Conservation (phyloP, 2,113 vertebrate genomes). For the Leptocoma aspasia region DNA sequence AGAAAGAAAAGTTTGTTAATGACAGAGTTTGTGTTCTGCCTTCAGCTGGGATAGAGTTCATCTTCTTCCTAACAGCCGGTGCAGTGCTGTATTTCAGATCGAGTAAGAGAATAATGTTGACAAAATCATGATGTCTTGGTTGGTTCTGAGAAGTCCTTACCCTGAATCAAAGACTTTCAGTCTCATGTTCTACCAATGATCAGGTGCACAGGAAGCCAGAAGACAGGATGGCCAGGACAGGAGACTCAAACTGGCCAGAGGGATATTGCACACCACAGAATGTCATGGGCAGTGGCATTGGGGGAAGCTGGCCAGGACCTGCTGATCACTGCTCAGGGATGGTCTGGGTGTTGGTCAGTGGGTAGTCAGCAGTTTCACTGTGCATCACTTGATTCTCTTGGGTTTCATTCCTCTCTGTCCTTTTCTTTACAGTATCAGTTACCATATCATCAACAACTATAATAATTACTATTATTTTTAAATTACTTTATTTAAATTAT, state of each 20-base stretch:
- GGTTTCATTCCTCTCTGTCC: background rate
- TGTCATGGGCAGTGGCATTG: background rate
- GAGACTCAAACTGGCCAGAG: background rate
- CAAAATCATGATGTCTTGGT: background rate
- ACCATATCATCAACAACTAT: background rate
- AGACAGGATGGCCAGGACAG: background rate
- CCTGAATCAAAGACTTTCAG: background rate
- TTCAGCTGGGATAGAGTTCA: background rate
- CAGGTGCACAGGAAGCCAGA: background rate
- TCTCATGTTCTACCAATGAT: background rate
- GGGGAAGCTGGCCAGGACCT: background rate
- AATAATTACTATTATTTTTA: too few species aligned
- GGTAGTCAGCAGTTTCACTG: background rate
- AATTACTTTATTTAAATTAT: background rate
- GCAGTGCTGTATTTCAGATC: background rate
- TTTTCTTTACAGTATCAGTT: background rate
- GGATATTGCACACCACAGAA: background rate
- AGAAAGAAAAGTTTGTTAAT: background rate
- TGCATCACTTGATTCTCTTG: background rate
- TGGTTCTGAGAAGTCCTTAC: background rate
- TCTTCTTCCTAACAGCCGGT: background rate
- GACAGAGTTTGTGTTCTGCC: background rate
- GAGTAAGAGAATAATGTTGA: background rate
- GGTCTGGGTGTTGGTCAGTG: background rate
- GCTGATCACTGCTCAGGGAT: background rate